These are phyloP conservation scores for Bombylius major DNA, from an alignment of 2,888 invertebrate species.

Conservation along the genomic window DNA sequence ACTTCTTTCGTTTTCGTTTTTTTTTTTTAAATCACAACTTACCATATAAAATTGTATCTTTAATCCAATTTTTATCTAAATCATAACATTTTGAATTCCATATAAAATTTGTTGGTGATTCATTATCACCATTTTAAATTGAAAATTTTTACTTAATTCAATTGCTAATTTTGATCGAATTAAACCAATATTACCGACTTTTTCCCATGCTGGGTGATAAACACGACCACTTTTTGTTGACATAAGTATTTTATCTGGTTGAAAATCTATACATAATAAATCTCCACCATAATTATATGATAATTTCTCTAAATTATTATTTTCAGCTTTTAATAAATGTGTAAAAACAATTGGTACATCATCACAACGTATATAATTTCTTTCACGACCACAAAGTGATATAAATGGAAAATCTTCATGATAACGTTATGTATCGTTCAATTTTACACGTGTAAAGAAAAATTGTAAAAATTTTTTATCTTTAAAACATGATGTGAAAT, in stretches of 20 bases:
- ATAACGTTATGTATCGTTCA: slow-evolving; percentile 66
- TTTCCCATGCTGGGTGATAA: slow-evolving; percentile 77
- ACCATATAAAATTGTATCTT: slow-evolving; percentile 18
- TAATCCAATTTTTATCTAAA: slow-evolving; percentile 53
- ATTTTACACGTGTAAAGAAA: slow-evolving; percentile 72
- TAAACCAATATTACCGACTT: slow-evolving; percentile 69
- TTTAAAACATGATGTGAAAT: slow-evolving; percentile 97
- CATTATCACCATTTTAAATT: slow-evolving; percentile 55
- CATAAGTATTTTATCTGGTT: slow-evolving; percentile 74
- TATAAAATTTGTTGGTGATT: slow-evolving; percentile 65
- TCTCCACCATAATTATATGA: slow-evolving; percentile 63
- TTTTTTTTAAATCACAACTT: neutral
- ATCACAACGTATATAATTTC: slow-evolving; percentile 88
- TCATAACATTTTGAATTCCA: slow-evolving; percentile 51
- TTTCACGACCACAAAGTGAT: slow-evolving; percentile 83
- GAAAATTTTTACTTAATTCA: slow-evolving; percentile 64
- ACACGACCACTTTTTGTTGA: slow-evolving; percentile 66
- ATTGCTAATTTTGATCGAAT: slow-evolving; percentile 81
- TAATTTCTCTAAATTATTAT: slow-evolving; percentile 30
- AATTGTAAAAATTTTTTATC: slow-evolving; percentile 86
- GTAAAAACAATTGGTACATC: slow-evolving; percentile 93
- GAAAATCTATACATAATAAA: slow-evolving; percentile 49
- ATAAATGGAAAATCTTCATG: slow-evolving; percentile 73
- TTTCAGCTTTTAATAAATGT: slow-evolving; percentile 44
- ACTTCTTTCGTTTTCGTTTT: neutral